Percentiles rank a stretch among this genome's conserved stretches.
These are phyloP conservation scores for Drosophila orena DNA, from an alignment of 1,140 invertebrate genomes.

Conservation along the genomic window DNA sequence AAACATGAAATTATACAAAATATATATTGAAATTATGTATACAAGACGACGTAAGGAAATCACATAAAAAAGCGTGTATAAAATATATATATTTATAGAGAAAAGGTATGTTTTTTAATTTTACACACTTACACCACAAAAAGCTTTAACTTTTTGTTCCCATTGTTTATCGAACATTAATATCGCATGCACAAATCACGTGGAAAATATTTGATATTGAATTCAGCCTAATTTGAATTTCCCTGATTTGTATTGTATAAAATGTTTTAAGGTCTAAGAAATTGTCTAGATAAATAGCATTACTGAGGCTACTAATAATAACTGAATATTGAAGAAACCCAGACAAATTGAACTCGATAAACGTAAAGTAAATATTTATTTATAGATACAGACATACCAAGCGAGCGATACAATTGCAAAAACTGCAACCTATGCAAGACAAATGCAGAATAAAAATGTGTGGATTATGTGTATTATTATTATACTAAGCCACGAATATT, in stretches of 20 bases:
- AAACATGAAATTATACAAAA: constrained; percentile 53
- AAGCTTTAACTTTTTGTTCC: constrained; percentile 45
- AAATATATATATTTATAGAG: constrained; percentile 52
- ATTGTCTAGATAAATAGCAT: constrained; percentile 59
- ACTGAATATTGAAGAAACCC: constrained; percentile 25
- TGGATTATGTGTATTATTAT: constrained; percentile 58
- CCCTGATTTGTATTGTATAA: constrained; percentile 66
- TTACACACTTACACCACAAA: constrained; percentile 45
- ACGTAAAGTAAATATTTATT: constrained; percentile 58
- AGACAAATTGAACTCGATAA: constrained; percentile 18
- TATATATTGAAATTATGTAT: constrained; percentile 58
- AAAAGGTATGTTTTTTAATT: constrained; percentile 40
- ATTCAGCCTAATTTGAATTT: constrained; percentile 46
- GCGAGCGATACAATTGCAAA: constrained; percentile 52
- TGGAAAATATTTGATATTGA: constrained; percentile 34
- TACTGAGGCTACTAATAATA: constrained; percentile 46
- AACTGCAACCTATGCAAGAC: constrained; percentile 67
- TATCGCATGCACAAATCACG: constrained; percentile 58
- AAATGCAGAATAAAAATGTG: constrained; percentile 27
- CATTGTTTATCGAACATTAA: constrained; percentile 34
- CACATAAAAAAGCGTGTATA: constrained; percentile 15
- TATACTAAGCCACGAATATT: constrained; percentile 65
- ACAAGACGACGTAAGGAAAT: constrained; percentile 18
- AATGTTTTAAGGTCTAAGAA: constrained; percentile 66
- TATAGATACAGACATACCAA: constrained; percentile 80